These are phyloP conservation scores for Ibidorhyncha struthersii DNA, from an alignment of 2,113 vertebrate species.

Conservation along the genomic window DNA sequence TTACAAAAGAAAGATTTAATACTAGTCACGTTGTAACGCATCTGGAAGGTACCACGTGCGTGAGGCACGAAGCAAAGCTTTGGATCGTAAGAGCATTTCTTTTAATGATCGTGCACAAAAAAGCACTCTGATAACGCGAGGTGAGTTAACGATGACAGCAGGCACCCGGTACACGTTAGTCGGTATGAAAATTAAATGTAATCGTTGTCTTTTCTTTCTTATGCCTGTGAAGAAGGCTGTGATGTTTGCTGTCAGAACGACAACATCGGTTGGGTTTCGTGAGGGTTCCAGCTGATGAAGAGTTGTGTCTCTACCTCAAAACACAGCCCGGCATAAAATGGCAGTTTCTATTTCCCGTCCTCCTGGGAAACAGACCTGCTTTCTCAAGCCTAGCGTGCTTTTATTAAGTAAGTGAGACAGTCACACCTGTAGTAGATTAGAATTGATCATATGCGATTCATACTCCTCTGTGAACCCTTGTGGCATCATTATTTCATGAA, in stretches of 20 bases:
- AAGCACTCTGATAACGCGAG: background rate
- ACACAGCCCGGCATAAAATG: background rate
- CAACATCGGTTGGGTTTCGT: background rate
- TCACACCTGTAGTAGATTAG: slow-evolving; percentile 38
- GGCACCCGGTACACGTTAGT: background rate
- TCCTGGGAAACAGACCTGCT: background rate
- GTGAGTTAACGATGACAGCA: background rate
- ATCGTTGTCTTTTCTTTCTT: background rate
- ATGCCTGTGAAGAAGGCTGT: background rate
- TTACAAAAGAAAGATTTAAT: background rate
- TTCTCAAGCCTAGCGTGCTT: background rate
- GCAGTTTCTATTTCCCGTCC: background rate
- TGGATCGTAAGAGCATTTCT: background rate
- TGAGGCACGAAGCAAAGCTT: background rate
- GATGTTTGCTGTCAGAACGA: background rate
- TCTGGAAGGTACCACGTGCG: background rate
- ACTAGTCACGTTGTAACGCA: background rate
- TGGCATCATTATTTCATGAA: slow-evolving; percentile 44
- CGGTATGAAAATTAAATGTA: background rate
- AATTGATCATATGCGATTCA: background rate
- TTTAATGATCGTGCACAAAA: background rate
- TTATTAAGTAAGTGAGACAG: background rate
- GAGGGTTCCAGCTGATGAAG: background rate
- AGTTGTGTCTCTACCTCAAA: background rate
- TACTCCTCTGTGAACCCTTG: background rate